phyloP scores from a whole-genome alignment of 1,140 invertebrate genomes.

The Condylostylus longicornis region DNA sequence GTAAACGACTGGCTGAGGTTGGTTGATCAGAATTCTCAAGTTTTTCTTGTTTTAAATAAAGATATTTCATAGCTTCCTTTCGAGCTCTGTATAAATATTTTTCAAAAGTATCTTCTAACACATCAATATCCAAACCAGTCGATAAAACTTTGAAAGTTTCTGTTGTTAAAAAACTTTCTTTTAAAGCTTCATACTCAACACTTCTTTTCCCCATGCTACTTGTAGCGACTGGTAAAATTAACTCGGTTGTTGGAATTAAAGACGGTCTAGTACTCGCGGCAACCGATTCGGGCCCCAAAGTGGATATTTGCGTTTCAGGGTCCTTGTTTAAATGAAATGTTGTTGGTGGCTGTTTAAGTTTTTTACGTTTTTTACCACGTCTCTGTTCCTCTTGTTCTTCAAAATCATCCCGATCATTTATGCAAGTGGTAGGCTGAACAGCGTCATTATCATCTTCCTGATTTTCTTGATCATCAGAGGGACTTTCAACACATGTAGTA shows the following conservation, averaged over 20 bases:
- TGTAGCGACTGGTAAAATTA: constrained; percentile 13
- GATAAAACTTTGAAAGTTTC: constrained; percentile 27
- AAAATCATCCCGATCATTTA: constrained; percentile 21
- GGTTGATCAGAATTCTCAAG: too few relatives aligned
- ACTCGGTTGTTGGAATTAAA: constrained; percentile 22
- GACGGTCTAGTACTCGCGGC: constrained; percentile 29
- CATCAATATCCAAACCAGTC: constrained; percentile 23
- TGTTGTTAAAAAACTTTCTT: constrained; percentile 26
- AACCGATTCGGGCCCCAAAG: constrained; percentile 26
- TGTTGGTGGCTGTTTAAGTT: constrained; percentile 21
- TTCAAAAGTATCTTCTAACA: constrained; percentile 29
- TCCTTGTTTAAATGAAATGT: constrained; percentile 29
- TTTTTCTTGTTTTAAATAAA: too few relatives aligned
- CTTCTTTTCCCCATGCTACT: constrained; percentile 19
- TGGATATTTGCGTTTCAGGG: constrained; percentile 29
- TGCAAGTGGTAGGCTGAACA: constrained; percentile 16
- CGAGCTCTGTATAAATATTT: constrained; percentile 26
- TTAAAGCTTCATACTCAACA: constrained; percentile 19
- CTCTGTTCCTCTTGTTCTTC: constrained; percentile 21
- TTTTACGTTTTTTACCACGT: constrained; percentile 26
- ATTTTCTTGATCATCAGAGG: too few relatives aligned
- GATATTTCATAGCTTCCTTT: constrained; percentile 25
- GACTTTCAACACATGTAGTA: too few relatives aligned
- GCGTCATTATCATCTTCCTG: constrained; percentile 9
- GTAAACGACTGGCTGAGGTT: too few relatives aligned